A percentile compares a stretch with the other conserved stretches of the same genome.
phyloP scores from a whole-genome alignment of 2,113 vertebrate genomes.

The Xerus inauris region DNA sequence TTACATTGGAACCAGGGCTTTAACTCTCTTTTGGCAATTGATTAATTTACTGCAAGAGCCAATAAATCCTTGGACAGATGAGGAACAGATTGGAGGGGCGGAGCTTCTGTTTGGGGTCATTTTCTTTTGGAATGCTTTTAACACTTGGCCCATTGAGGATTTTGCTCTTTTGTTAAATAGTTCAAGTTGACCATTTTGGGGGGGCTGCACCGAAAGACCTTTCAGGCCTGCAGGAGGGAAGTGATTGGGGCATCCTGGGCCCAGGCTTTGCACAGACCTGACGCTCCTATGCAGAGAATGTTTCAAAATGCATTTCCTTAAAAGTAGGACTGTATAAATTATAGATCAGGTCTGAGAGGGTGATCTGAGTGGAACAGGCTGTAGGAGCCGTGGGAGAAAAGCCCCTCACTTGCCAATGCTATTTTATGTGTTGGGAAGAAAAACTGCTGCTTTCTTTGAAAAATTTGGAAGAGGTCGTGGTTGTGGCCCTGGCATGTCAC shows the following conservation, averaged over 20 bases:
- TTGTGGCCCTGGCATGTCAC: not conserved
- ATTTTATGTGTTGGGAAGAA: not conserved
- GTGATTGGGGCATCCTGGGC: not conserved
- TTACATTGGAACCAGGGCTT: slow-evolving; percentile 75
- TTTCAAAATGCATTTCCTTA: slow-evolving; percentile 53
- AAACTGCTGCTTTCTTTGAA: not conserved
- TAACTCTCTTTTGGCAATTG: slow-evolving; percentile 80
- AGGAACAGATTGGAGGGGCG: slow-evolving; percentile 81
- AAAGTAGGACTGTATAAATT: slow-evolving; percentile 51
- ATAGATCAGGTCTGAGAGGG: slow-evolving; percentile 21
- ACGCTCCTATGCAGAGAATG: not conserved
- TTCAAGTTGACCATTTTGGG: slow-evolving; percentile 51
- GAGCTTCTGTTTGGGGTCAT: slow-evolving; percentile 79
- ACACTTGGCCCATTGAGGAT: slow-evolving; percentile 75
- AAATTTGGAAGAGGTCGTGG: not conserved
- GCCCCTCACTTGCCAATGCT: not conserved
- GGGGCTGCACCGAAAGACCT: not conserved
- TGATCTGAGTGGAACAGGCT: not conserved
- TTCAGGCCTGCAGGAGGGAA: not conserved
- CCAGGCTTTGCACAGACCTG: not conserved
- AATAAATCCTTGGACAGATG: slow-evolving; percentile 80
- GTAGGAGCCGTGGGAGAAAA: not conserved
- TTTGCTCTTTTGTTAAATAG: slow-evolving; percentile 50
- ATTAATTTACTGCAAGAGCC: slow-evolving; percentile 83
- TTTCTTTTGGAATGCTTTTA: slow-evolving; percentile 85